phyloP scores from a whole-genome alignment of 35 echinoderm and acorn worm genomes.

The Strongylocentrotus purpuratus region DNA sequence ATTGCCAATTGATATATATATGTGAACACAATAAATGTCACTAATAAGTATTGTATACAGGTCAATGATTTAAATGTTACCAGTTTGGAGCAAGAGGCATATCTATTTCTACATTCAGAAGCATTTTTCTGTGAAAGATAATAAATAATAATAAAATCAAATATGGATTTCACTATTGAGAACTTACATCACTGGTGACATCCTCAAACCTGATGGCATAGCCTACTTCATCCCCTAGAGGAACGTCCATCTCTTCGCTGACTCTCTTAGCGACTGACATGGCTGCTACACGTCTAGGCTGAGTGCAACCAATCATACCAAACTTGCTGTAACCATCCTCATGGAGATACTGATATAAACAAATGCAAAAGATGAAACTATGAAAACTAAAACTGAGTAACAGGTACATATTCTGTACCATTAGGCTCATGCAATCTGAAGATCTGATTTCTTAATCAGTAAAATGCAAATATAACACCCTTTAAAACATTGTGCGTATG shows the following conservation, averaged over 20 bases:
- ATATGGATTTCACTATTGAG: background rate
- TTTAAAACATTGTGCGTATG: too few species aligned
- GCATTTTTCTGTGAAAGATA: background rate
- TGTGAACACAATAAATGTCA: background rate
- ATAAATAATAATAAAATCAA: background rate
- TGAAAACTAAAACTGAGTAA: background rate
- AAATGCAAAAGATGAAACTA: background rate
- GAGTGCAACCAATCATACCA: constrained; percentile 95
- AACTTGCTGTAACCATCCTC: constrained; percentile 97
- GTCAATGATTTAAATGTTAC: background rate
- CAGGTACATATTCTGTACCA: too few species aligned
- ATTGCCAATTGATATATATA: background rate
- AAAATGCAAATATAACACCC: too few species aligned
- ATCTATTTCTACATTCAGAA: background rate
- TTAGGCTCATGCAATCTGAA: background rate
- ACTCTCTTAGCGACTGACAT: constrained; percentile 99
- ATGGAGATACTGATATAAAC: constrained; percentile 75
- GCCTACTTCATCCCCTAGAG: constrained; percentile 88
- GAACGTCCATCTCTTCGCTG: constrained; percentile 88
- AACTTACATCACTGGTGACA: constrained; percentile 90
- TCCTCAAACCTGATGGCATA: constrained; percentile 99
- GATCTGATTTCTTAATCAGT: background rate
- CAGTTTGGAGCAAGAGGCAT: background rate
- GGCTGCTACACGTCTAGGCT: constrained; percentile 89
- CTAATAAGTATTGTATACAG: background rate